Evolutionary conservation across 2,888 invertebrate species (phyloP).

Genomic region (Odontomyia ornata): DNA sequence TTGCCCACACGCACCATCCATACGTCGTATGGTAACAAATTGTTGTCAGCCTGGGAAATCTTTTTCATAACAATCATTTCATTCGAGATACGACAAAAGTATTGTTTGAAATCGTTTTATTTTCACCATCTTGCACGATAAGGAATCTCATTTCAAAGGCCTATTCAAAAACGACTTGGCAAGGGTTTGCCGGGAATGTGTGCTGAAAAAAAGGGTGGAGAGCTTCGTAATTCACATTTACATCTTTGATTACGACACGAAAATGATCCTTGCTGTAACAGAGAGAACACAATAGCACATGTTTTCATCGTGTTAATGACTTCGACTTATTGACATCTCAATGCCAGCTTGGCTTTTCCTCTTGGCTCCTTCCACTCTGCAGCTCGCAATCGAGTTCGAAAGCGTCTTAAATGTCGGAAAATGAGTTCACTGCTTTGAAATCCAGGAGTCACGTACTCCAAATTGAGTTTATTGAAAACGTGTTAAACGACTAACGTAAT

Average conservation of each 20-base stretch:
- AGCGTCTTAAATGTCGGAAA: background rate
- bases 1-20: background rate
- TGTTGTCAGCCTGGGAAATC: background rate
- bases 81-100: background rate
- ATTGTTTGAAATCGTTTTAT: background rate
- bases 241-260: constrained; percentile 8
- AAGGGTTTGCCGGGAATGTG: background rate
- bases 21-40: background rate
- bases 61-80: background rate
- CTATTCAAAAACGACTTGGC: background rate
- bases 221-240: background rate
- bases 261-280: background rate
- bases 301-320: background rate
- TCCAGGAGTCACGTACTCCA: constrained; percentile 29
- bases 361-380: no score
- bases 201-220: background rate
- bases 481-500: constrained; percentile 17
- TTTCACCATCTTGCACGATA: background rate
- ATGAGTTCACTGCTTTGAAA: background rate
- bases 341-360: background rate
- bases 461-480: constrained; percentile 36
- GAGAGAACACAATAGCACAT: background rate
- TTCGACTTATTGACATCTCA: constrained; percentile 5
- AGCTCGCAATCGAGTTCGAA: background rate
- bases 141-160: background rate